These are phyloP conservation scores for Apotomis capreana DNA, from an alignment of 2,888 invertebrate genomes.

Conservation along the genomic window DNA sequence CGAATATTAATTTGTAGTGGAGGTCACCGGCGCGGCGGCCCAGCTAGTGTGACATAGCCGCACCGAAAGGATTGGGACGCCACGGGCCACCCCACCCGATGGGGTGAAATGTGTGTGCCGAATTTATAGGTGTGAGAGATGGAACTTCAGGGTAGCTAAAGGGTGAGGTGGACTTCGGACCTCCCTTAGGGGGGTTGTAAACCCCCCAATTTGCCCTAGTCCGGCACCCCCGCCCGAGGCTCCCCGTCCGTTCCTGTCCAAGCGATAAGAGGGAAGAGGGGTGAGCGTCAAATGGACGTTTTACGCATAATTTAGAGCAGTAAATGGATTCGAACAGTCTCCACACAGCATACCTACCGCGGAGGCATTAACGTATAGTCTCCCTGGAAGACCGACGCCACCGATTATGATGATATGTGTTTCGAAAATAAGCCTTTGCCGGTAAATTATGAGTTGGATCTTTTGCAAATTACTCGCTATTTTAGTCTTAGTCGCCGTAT, in stretches of 20 bases:
- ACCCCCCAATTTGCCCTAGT: conserved; percentile 82
- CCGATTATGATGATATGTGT: conserved; percentile 39
- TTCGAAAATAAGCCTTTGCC: conserved; percentile 29
- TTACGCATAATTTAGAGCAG: conserved; percentile 85
- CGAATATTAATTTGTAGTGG: conserved; percentile 83
- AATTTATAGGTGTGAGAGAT: conserved; percentile 84
- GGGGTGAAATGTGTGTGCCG: conserved; percentile 82
- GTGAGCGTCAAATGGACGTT: conserved; percentile 84
- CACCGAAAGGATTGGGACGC: conserved; percentile 81
- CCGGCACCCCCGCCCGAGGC: conserved; percentile 81
- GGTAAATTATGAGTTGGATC: conserved; percentile 24
- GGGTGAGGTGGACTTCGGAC: conserved; percentile 83
- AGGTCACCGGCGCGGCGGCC: conserved; percentile 75
- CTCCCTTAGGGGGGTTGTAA: conserved; percentile 75
- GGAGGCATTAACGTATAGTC: conserved; percentile 57
- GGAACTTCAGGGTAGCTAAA: conserved; percentile 83
- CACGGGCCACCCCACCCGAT: conserved; percentile 72
- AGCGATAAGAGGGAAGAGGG: conserved; percentile 83
- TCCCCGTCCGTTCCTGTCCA: conserved; percentile 79
- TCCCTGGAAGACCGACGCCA: conserved; percentile 33
- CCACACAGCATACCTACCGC: conserved; percentile 75
- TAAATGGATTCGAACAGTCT: conserved; percentile 84
- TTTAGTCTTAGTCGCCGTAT: neutral
- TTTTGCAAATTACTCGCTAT: conserved; percentile 17
- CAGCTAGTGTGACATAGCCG: conserved; percentile 80